Evolutionary conservation across 2,113 vertebrate genomes (phyloP).

Genomic region (Callaeas wilsoni): DNA sequence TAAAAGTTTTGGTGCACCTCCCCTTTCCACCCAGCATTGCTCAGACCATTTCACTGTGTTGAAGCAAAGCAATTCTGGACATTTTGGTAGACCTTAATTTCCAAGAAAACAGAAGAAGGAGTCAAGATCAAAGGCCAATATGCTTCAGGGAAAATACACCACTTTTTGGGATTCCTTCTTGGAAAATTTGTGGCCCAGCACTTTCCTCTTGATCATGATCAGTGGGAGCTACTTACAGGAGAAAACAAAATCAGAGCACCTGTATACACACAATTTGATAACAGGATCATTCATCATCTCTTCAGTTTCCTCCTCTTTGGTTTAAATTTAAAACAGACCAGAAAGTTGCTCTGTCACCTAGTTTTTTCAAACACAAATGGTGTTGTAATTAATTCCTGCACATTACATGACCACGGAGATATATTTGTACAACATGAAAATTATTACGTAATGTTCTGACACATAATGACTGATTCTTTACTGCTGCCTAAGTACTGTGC

Average conservation of each 20-base stretch:
- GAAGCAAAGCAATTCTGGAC: neutral
- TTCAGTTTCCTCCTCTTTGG: neutral
- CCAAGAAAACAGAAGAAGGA: neutral
- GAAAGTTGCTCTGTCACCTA: neutral
- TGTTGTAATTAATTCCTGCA: constrained; percentile 36
- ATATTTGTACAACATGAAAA: constrained; percentile 45
- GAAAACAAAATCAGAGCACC: neutral
- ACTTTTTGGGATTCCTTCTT: neutral
- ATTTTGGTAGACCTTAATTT: neutral
- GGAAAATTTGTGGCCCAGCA: neutral
- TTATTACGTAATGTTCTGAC: constrained; percentile 44
- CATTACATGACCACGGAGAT: neutral
- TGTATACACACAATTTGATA: neutral
- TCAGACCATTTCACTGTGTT: too few species aligned
- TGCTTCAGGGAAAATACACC: neutral
- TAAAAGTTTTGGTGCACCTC: neutral
- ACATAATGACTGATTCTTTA: constrained; percentile 34
- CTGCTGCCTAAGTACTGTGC: neutral
- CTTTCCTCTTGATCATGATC: neutral
- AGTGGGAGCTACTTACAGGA: neutral
- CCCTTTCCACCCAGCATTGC: neutral
- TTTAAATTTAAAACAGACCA: constrained; percentile 9
- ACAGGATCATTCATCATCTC: neutral
- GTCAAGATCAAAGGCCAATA: neutral
- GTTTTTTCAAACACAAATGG: neutral